These are phyloP conservation scores for Dryas iulia DNA, from an alignment of 1,140 invertebrate genomes.

Conservation along the genomic window DNA sequence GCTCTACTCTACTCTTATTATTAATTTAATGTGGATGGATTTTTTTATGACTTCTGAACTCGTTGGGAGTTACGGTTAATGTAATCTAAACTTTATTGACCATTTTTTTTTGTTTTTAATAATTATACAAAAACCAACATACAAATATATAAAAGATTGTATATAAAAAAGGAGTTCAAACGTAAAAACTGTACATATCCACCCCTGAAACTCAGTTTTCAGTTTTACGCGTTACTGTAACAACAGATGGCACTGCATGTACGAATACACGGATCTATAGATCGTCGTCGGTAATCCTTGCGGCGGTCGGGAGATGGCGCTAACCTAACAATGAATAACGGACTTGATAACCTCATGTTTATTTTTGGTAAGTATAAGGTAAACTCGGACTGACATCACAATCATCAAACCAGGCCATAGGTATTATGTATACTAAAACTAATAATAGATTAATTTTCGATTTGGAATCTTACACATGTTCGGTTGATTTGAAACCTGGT, in stretches of 20 bases:
- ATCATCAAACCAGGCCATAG: slow-evolving; percentile 1
- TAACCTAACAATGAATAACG: slow-evolving; percentile 25
- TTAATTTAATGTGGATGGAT: background rate
- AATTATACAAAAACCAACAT: background rate
- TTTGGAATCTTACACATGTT: background rate
- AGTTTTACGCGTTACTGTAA: background rate
- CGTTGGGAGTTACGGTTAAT: background rate
- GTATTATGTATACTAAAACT: background rate
- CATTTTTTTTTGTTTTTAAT: background rate
- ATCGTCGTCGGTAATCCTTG: background rate
- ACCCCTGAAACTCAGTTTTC: slow-evolving; percentile 7
- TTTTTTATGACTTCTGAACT: slow-evolving; percentile 28
- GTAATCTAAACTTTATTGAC: background rate
- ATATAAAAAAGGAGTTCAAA: background rate
- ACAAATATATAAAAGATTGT: background rate
- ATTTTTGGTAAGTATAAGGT: slow-evolving; percentile 65
- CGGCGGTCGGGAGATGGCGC: slow-evolving; percentile 44
- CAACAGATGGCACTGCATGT: slow-evolving; percentile 20
- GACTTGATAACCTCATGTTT: slow-evolving; percentile 58
- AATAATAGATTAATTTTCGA: background rate
- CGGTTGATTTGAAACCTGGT: background rate
- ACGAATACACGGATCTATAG: background rate
- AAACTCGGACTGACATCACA: slow-evolving; percentile 43
- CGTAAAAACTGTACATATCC: background rate
- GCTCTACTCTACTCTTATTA: slow-evolving; percentile 31